Evolutionary conservation across 2,888 invertebrate genomes (phyloP).

Genomic region (Tenthredo livida): DNA sequence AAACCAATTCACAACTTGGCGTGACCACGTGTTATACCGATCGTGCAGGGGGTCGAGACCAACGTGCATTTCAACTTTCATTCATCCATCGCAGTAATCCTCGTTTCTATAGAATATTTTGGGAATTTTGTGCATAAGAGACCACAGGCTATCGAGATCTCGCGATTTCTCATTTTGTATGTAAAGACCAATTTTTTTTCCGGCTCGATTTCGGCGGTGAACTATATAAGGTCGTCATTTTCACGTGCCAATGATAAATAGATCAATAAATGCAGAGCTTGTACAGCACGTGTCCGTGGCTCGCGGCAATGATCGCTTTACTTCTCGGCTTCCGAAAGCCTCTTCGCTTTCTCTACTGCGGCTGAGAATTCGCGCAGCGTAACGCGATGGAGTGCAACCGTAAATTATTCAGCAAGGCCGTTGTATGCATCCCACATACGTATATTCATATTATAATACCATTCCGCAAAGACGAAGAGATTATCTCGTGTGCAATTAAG

Average conservation of each 20-base stretch:
- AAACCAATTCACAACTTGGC: not conserved
- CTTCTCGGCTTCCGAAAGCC: not conserved
- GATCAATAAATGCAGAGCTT: not conserved
- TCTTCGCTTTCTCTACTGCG: conserved; percentile 5
- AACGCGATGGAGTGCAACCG: not conserved
- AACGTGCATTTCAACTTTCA: not conserved
- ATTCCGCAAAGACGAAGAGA: not conserved
- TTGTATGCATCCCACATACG: not conserved
- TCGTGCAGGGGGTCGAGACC: no score
- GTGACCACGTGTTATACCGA: conserved; percentile 3
- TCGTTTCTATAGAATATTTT: not conserved
- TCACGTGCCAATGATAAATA: not conserved
- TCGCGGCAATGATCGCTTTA: conserved; percentile 13
- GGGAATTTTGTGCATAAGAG: no score
- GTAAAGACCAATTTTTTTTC: no score
- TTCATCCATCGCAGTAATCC: not conserved
- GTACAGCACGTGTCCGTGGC: not conserved
- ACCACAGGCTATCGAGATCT: no score
- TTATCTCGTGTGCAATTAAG: not conserved
- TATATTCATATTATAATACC: not conserved
- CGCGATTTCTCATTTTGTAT: no score
- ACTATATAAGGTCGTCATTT: not conserved
- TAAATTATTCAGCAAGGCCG: conserved; percentile 25
- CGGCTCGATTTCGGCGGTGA: no score
- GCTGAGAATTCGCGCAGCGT: not conserved